Percentiles rank a stretch among this genome's conserved stretches.
phyloP scores from a whole-genome alignment of 2,113 vertebrate species.

The Microtus montanus region DNA sequence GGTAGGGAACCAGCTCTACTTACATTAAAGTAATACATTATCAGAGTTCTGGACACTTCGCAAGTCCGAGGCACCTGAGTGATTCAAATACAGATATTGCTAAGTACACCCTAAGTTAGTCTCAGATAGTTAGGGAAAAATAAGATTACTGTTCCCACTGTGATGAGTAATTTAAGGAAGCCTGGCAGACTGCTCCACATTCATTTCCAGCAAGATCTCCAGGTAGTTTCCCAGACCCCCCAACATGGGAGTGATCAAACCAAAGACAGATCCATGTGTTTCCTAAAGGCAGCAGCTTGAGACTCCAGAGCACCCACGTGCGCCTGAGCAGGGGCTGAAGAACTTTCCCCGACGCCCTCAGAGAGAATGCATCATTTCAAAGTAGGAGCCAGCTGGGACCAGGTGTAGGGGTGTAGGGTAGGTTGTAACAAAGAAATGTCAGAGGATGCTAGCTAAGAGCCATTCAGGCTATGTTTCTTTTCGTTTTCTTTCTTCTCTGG shows the following conservation, averaged over 20 bases:
- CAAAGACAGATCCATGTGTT: slow-evolving; percentile 10
- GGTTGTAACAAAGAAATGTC: neutral
- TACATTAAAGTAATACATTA: neutral
- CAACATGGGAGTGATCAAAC: slow-evolving; percentile 1
- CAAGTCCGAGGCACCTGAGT: neutral
- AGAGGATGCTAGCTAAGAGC: neutral
- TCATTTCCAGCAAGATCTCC: neutral
- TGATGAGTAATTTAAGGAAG: neutral
- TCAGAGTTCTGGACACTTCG: neutral
- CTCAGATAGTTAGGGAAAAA: neutral
- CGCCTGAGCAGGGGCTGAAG: slow-evolving; percentile 16
- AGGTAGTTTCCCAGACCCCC: neutral
- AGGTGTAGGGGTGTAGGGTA: neutral
- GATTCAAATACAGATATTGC: neutral
- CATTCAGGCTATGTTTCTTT: neutral
- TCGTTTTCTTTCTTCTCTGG: neutral
- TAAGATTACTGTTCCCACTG: neutral
- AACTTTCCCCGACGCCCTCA: slow-evolving; percentile 61
- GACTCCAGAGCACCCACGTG: slow-evolving; percentile 61
- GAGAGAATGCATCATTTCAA: slow-evolving; percentile 28
- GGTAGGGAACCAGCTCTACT: neutral
- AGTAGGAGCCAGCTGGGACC: neutral
- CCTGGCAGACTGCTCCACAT: neutral
- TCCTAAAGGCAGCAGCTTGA: slow-evolving; percentile 30
- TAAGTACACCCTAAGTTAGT: neutral